Percentiles rank a stretch among this genome's conserved stretches.
Conservation (phyloP, 1,140 invertebrate genomes). For the Phymorhynchus buccinoides region DNA sequence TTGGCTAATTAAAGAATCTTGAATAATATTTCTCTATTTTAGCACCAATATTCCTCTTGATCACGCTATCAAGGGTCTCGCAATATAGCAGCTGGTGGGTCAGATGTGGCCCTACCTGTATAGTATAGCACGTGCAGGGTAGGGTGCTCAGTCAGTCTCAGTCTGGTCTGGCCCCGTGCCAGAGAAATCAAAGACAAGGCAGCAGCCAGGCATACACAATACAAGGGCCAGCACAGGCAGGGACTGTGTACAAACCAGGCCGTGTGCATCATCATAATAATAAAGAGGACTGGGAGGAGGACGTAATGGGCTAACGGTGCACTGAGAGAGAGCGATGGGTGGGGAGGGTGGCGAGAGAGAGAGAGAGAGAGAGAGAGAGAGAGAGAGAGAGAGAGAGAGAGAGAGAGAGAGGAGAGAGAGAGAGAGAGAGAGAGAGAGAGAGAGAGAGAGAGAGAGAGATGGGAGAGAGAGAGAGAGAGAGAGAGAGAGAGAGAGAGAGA, state of each 20-base stretch:
- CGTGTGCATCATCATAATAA: too few species aligned
- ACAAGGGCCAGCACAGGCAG: not conserved
- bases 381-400: not conserved
- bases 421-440: not conserved
- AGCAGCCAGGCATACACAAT: too few species aligned
- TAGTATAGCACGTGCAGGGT: constrained; percentile 6
- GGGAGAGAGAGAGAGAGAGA: too few species aligned
- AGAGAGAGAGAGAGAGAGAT: not conserved
- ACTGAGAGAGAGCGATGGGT: not conserved
- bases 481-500: too few species aligned
- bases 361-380: not conserved
- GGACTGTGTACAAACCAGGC: too few species aligned
- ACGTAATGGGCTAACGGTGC: not conserved
- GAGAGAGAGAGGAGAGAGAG: not conserved
- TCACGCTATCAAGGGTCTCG: too few species aligned
- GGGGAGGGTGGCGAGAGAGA: not conserved
- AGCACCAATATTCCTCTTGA: too few species aligned
- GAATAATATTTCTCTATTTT: too few species aligned
- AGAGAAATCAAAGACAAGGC: constrained; percentile 26
- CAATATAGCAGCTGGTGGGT: constrained; percentile 6
- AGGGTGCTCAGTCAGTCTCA: not conserved
- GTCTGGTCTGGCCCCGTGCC: constrained; percentile 10
- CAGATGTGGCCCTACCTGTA: not conserved
- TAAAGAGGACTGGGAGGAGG: not conserved
- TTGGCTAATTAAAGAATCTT: too few species aligned